A percentile compares a stretch with the other conserved stretches of the same genome.
Conservation (phyloP, 1,140 invertebrate species). For the Drosophila parabipectinata region DNA sequence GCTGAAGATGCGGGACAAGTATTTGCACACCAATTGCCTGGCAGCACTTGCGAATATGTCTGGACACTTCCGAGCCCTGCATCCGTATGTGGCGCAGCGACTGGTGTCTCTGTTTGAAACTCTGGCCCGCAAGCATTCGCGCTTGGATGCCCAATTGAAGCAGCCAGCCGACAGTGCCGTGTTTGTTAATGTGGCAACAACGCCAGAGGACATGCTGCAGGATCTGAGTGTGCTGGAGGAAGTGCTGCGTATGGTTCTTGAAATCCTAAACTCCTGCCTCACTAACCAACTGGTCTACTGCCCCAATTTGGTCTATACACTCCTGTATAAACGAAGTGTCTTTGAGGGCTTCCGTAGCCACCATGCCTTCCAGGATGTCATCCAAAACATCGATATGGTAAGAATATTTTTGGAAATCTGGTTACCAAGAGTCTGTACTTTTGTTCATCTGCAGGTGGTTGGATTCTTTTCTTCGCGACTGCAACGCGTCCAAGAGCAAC, state of each 20-base stretch:
- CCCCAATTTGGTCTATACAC: constrained; percentile 97
- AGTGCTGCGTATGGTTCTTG: constrained; percentile 97
- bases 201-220: constrained; percentile 87
- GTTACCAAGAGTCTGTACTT: too few relatives aligned
- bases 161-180: constrained; percentile 74
- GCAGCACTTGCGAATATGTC: constrained; percentile 99
- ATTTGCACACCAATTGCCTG: constrained; percentile 98
- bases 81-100: constrained; percentile 98
- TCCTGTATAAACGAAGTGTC: constrained; percentile 96
- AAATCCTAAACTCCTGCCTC: constrained; percentile 97
- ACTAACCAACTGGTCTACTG: constrained; percentile 95
- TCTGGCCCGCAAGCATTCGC: constrained; percentile 91
- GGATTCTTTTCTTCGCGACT: constrained; percentile 93
- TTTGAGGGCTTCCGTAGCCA: constrained; percentile 95
- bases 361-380: constrained; percentile 96
- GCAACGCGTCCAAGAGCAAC: constrained; percentile 87
- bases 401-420: constrained; percentile 31
- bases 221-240: constrained; percentile 98
- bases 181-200: constrained; percentile 76
- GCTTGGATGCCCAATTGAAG: constrained; percentile 85
- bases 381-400: constrained; percentile 98
- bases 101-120: constrained; percentile 95
- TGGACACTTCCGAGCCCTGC: constrained; percentile 95
- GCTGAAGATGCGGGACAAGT: constrained; percentile 97
- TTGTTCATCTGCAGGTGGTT: constrained; percentile 88